Conservation (phyloP, 1,140 invertebrate genomes). For the Pissodes strobi region DNA sequence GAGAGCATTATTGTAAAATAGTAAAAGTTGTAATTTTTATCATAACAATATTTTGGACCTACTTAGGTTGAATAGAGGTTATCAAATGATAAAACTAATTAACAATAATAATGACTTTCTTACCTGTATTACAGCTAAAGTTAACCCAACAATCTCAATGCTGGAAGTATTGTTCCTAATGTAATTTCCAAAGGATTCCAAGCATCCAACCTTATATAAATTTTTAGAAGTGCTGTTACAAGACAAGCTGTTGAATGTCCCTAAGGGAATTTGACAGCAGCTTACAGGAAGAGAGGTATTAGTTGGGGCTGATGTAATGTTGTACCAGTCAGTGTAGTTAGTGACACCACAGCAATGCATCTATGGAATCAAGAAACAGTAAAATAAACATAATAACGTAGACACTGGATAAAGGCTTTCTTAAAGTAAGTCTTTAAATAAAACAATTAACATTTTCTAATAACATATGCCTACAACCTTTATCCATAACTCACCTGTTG, state of each 20-base stretch:
- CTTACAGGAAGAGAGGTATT: slow-evolving; percentile 60
- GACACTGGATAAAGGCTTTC: too few species aligned
- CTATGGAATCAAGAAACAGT: too few species aligned
- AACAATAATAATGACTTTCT: too few species aligned
- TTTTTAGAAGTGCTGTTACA: slow-evolving; percentile 51
- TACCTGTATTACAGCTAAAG: slow-evolving; percentile 77
- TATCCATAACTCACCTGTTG: slow-evolving; percentile 71
- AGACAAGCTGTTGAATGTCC: slow-evolving; percentile 53
- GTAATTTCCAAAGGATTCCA: slow-evolving; percentile 62
- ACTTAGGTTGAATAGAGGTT: too few species aligned
- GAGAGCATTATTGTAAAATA: too few species aligned
- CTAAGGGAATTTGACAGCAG: slow-evolving; percentile 63
- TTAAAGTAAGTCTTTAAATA: too few species aligned
- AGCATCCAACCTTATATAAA: slow-evolving; percentile 61
- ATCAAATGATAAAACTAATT: too few species aligned
- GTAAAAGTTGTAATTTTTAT: too few species aligned
- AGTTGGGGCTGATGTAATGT: slow-evolving; percentile 11
- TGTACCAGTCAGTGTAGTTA: slow-evolving; percentile 65
- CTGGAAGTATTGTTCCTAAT: slow-evolving; percentile 70
- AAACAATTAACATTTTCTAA: too few species aligned
- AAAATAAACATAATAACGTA: too few species aligned
- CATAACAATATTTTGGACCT: too few species aligned
- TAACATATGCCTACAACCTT: too few species aligned
- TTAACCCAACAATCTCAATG: slow-evolving; percentile 75
- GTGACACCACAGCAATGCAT: slow-evolving; percentile 75